Percentiles rank a stretch among this genome's conserved stretches.
Evolutionary conservation across 2,888 invertebrate genomes (phyloP).

Genomic region (Parascotia fuliginaria): DNA sequence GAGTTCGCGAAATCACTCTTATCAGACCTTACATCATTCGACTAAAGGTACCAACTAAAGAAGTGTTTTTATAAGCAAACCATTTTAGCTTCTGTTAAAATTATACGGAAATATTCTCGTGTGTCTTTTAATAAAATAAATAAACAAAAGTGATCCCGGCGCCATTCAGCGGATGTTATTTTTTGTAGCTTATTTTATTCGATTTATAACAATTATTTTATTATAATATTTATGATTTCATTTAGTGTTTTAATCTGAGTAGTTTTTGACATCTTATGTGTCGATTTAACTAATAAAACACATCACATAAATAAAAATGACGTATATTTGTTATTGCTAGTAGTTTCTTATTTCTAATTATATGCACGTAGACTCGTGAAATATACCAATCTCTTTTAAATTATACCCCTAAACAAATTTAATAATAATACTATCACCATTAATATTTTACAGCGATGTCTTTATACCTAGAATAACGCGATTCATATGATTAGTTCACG

Average conservation of each 20-base stretch:
- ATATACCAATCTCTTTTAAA: not conserved
- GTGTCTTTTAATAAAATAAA: conserved; percentile 42
- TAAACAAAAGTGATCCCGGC: conserved; percentile 29
- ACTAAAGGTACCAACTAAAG: conserved; percentile 53
- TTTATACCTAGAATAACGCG: not conserved
- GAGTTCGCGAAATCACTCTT: conserved; percentile 60
- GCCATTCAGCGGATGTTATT: conserved; percentile 21
- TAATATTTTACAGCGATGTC: not conserved
- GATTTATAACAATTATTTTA: conserved; percentile 32
- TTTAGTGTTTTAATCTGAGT: not conserved
- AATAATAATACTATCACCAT: too few relatives aligned
- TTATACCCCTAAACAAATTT: not conserved
- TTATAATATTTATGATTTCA: conserved; percentile 24
- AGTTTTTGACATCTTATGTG: too few relatives aligned
- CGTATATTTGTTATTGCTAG: not conserved
- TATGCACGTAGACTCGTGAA: not conserved
- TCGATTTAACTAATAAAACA: too few relatives aligned
- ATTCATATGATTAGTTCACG: too few relatives aligned
- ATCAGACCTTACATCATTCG: conserved; percentile 59
- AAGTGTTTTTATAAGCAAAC: conserved; percentile 54
- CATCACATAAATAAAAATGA: too few relatives aligned
- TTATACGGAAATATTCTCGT: conserved; percentile 35
- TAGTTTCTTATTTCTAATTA: not conserved
- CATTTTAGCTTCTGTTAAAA: conserved; percentile 46
- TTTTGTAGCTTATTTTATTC: conserved; percentile 29